phyloP scores from a whole-genome alignment of 2,797 vertebrate species.

The Sarcophilus harrisii region DNA sequence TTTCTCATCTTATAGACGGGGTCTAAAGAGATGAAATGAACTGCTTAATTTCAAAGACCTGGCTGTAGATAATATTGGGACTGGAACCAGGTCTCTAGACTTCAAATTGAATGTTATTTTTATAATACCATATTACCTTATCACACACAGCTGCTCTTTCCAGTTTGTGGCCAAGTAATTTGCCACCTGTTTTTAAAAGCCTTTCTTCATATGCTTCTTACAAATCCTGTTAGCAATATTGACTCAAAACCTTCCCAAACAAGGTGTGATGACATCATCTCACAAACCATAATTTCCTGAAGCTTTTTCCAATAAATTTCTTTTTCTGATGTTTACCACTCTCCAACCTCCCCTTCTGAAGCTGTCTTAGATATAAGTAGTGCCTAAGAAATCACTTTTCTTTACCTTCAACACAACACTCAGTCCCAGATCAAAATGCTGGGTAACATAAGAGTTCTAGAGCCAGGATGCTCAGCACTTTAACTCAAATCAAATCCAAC shows the following conservation, averaged over 20 bases:
- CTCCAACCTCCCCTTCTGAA: too few species aligned
- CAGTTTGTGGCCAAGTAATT: neutral
- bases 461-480: neutral
- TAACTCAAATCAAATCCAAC: neutral
- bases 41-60: neutral
- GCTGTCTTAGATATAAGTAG: neutral
- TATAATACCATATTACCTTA: neutral
- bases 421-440: neutral
- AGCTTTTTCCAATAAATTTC: slow-evolving; percentile 6
- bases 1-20: neutral
- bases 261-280: slow-evolving; percentile 37
- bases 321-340: neutral
- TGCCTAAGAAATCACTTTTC: neutral
- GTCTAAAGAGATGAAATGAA: neutral
- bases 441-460: neutral
- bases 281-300: slow-evolving; percentile 41
- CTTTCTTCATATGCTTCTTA: slow-evolving; percentile 8
- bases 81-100: neutral
- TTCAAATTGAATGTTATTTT: neutral
- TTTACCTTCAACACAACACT: neutral
- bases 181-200: neutral
- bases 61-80: neutral
- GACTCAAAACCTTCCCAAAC: slow-evolving; percentile 45
- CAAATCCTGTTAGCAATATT: neutral
- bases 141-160: neutral